A percentile compares a stretch with the other conserved stretches of the same genome.
phyloP scores from a whole-genome alignment of 1,140 invertebrate species.

The Melitaea cinxia region DNA sequence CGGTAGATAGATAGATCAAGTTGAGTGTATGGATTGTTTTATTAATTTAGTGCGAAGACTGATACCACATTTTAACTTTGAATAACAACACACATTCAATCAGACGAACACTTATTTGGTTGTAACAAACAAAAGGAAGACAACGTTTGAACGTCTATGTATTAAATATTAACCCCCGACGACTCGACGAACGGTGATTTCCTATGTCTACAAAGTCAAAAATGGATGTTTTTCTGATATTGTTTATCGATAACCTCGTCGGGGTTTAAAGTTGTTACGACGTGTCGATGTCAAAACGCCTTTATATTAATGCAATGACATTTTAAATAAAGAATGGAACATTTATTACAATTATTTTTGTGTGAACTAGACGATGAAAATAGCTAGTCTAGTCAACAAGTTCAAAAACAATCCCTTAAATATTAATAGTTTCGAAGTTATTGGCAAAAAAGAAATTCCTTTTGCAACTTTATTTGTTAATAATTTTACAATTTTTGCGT shows the following conservation, averaged over 20 bases:
- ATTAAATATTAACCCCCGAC: constrained; percentile 20
- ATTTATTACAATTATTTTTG: background rate
- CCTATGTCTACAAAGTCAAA: background rate
- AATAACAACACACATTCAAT: constrained; percentile 20
- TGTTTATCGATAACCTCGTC: constrained; percentile 3
- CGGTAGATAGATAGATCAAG: constrained; percentile 5
- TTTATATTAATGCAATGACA: background rate
- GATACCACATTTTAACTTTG: constrained; percentile 8
- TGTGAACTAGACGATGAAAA: background rate
- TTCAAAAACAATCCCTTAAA: too few relatives aligned
- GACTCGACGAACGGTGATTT: constrained; percentile 1
- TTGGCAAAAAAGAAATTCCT: too few relatives aligned
- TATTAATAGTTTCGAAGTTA: too few relatives aligned
- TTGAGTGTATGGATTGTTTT: constrained; percentile 20
- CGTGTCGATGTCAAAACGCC: constrained; percentile 23
- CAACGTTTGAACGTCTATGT: constrained; percentile 24
- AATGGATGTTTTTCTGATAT: constrained; percentile 4
- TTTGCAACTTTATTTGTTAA: too few relatives aligned
- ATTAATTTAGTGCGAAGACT: constrained; percentile 26
- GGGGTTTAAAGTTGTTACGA: constrained; percentile 19
- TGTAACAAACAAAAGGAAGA: constrained; percentile 15
- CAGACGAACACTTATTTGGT: constrained; percentile 15
- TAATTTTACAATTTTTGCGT: too few relatives aligned
- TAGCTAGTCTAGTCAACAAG: too few relatives aligned
- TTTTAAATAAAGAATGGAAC: background rate